Evolutionary conservation across 2,888 invertebrate genomes (phyloP), one percentile per base, ranked within the genome.

Genomic region (Pseudolycoriella hygida): DNA sequence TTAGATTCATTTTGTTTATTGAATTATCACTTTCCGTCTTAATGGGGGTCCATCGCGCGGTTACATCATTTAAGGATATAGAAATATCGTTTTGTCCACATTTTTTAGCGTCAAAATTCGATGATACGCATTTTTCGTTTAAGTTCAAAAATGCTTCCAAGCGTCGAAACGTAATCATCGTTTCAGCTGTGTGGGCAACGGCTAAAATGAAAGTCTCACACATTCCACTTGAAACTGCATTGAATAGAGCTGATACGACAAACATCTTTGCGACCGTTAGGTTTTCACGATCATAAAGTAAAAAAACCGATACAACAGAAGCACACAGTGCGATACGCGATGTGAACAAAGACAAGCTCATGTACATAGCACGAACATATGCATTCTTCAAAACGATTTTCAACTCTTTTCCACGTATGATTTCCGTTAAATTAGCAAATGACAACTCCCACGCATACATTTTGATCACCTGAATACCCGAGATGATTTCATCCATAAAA

Each of bases 391-490:
- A 70, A 0, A 81, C 71, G 50, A 77, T 69, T 49, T 64, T 67
- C 43, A 74, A 41, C 53, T 73, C 77, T 55, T 71, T 76, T 69
- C 70, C 71, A 55, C 89, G 67, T 3, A 83, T 77, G 19, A 70
- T 55, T 10, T 73, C 72, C 3, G 89, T 78, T 17, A 87, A 70
- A 52, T 77, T 72, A 41, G 80, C 78, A 57, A 90, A 89, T 0
- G 87, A 82, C 53, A 77, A 78, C 60, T 92, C 90, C 81, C 90
- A 92, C 1, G 87, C 83, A 59, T 89, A 90, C 86, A 90, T 88
- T 69, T 92, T 92, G 52, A 92, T 83, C 2, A 89, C 30, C 50
- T 75, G 68, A 51, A 80, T 77, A 0, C 76, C 78, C 1, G 70
- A 69, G 37, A 80, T 70, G 40, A 80, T 74, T 59, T 80, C 86